phyloP scores from a whole-genome alignment of 2,888 invertebrate species.

The Pachymerium ferrugineum region DNA sequence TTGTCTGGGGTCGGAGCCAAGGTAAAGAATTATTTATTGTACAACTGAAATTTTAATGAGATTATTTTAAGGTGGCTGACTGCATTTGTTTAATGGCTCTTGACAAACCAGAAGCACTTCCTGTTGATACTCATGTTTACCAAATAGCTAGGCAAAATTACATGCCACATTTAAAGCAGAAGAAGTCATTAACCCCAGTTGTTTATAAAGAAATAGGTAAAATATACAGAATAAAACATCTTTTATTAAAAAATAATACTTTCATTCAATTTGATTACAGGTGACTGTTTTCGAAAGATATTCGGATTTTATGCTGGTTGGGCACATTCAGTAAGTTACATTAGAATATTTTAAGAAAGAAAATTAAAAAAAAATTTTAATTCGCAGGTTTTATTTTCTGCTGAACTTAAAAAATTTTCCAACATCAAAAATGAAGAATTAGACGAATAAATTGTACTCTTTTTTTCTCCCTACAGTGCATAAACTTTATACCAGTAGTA shows the following conservation, averaged over 20 bases:
- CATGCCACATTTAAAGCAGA: slow-evolving; percentile 64
- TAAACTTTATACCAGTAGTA: too few species aligned
- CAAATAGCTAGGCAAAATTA: slow-evolving; percentile 80
- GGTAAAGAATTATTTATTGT: slow-evolving; percentile 51
- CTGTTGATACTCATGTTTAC: slow-evolving; percentile 93
- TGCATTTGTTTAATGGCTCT: slow-evolving; percentile 96
- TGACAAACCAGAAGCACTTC: slow-evolving; percentile 78
- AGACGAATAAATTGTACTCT: too few species aligned
- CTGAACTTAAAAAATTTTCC: neutral
- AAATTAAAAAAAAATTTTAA: too few species aligned
- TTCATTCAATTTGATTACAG: slow-evolving; percentile 40
- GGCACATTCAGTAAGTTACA: slow-evolving; percentile 73
- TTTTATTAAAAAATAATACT: too few species aligned
- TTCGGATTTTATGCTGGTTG: slow-evolving; percentile 88
- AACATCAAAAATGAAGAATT: neutral
- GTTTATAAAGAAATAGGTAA: slow-evolving; percentile 77
- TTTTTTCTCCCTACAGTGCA: too few species aligned
- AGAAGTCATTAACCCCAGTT: slow-evolving; percentile 73
- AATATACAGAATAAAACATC: slow-evolving; percentile 2
- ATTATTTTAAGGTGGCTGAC: slow-evolving; percentile 71
- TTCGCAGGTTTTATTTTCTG: slow-evolving; percentile 31
- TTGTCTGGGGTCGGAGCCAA: slow-evolving; percentile 90
- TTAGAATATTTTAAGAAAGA: neutral
- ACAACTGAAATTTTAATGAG: neutral
- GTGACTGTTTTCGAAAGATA: slow-evolving; percentile 64